Base-by-base conservation (phyloP, 1,140 invertebrate species). In the Arctopsyche grandis region DNA sequence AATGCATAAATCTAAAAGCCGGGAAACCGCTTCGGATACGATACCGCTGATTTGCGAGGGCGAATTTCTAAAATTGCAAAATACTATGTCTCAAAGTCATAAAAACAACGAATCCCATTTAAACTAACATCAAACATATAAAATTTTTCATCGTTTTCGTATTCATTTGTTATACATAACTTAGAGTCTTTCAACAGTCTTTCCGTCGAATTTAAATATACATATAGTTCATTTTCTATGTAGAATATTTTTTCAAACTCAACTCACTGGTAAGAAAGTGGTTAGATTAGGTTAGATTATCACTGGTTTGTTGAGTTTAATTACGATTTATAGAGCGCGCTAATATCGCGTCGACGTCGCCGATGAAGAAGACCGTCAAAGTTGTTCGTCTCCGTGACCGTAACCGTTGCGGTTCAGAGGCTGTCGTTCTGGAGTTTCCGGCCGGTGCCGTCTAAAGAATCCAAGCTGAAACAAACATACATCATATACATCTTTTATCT, bases 371-470 rank as follows among this genome's bases (percentile, higher is more conserved):
- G 85, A 85, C 83, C 86, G 87, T 90, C 89, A 92, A 79, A 92
- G 88, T 75, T 92, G 91, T 85, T 93, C 92, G 87, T 93, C 93
- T 58, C 91, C 92, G 22, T 88, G 86, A 78, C 90, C 91, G 79
- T 93, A 90, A 74, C 92, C 92, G 82, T 93, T 93, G 80, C 93
- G 88, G 84, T 94, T 94, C 63, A 97, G 87, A 9, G 96, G 95
- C 86, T 97, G 93, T 52, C 94, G 91, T 89, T 97, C 95, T 1
- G 93, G 91, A 82, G 92, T 91, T 84, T 93, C 91, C 52, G 95
- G 95, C 60, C 96, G 91, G 87, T 96, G 96, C 83, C 96, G 91
- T 84, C 96, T 96, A 89, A 98, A 98, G 91, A 98, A 97, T 77
- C 96, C 96, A 86, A 94, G 94, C 95, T 98, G 87, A 43, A 91